Base-by-base conservation (phyloP, 1,140 invertebrate species). In the Pissodes strobi region DNA sequence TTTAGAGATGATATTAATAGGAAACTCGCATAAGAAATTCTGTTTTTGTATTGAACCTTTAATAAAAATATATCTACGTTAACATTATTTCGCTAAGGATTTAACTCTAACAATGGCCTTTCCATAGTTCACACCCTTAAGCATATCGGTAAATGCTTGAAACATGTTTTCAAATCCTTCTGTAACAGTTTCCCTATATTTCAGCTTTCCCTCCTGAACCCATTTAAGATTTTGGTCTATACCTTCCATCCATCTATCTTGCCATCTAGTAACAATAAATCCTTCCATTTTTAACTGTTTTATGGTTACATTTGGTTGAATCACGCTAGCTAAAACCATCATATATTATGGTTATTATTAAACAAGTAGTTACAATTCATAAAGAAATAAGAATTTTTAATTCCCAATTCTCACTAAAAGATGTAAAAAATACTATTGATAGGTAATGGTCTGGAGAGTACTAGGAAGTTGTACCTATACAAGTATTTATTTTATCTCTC, bases 91-190 rank as follows among this genome's bases (percentile, higher is more conserved):
- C 18, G 88, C 67, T 70, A 86, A 77, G 34, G 84, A 82, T 55
- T 67, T 70, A 23, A 66, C 65, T 67, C 68, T 69, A 12, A 89
- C 82, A 58, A 89, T 74, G 37, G 84, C 82, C 79, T 90, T 89
- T 39, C 88, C 88, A 21, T 74, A 80, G 76, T 87, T 89, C 43
- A 81, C 80, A 22, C 88, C 87, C 27, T 76, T 76, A 21, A 90
- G 76, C 73, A 89, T 82, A 19, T 82, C 82, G 23, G 83, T 77
- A 67, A 90, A 84, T 22, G 87, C 86, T 58, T 84, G 78, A 5
- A 86, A 85, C 83, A 87, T 86, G 66, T 87, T 87, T 65, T 88
- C 86, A 76, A 90, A 89, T 10, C 88, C 88, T 62, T 87, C 74
- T 3, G 82, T 84, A 0, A 86, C 66, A 49, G 86, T 86, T 74